Conservation (phyloP, 2,888 invertebrate genomes). For the Dicyrtomina minuta region DNA sequence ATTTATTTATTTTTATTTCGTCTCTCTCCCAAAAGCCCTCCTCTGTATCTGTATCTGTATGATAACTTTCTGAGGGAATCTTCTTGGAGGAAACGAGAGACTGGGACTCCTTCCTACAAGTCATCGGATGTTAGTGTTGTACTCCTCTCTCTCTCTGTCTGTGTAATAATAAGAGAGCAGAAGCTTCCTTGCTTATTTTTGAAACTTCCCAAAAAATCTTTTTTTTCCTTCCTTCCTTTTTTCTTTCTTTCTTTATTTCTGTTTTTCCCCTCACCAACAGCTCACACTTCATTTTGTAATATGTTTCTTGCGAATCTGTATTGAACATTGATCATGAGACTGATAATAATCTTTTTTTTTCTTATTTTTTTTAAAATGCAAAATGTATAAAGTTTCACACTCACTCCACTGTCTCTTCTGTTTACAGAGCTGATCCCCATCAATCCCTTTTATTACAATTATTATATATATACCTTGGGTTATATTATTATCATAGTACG, state of each 20-base stretch:
- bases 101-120: slow-evolving; percentile 13
- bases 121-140: slow-evolving; percentile 18
- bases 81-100: not conserved
- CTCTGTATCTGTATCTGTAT: not conserved
- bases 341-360: not conserved
- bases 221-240: slow-evolving; percentile 25
- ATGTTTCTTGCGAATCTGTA: not conserved
- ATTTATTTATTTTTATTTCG: slow-evolving; percentile 32
- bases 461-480: too few relatives aligned
- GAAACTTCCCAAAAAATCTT: slow-evolving; percentile 12
- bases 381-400: too few relatives aligned
- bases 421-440: too few relatives aligned
- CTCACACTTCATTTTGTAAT: too few relatives aligned
- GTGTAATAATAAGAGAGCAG: not conserved
- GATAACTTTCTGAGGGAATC: not conserved
- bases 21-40: slow-evolving; percentile 12
- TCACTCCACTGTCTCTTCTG: too few relatives aligned
- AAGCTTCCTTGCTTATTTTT: slow-evolving; percentile 23
- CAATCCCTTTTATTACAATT: too few relatives aligned
- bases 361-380: too few relatives aligned
- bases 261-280: not conserved
- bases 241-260: slow-evolving; percentile 17
- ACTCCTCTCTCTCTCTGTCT: too few relatives aligned
- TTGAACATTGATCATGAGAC: not conserved
- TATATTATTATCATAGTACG: not conserved